Conservation (phyloP, 37 sponge, comb jelly and placozoan genomes). For the Oopsacas minuta region DNA sequence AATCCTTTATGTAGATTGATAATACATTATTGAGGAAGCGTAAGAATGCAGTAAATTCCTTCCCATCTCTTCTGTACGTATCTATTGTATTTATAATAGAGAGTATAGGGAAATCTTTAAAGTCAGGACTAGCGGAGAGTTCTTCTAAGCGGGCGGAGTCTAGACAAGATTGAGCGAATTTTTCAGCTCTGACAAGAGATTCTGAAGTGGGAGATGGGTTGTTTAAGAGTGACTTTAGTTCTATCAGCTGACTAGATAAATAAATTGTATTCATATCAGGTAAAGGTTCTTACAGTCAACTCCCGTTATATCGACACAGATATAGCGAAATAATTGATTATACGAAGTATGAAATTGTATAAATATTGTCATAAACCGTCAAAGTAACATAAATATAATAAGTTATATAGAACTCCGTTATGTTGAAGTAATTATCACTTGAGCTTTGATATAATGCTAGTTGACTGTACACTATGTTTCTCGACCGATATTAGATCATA, state of each 20-base stretch:
- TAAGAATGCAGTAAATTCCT: neutral
- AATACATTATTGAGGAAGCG: neutral
- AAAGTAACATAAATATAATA: too few relatives aligned
- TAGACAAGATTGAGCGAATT: neutral
- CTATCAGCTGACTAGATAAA: neutral
- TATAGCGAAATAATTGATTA: too few relatives aligned
- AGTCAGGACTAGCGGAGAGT: neutral
- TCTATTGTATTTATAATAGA: neutral
- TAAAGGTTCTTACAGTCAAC: neutral
- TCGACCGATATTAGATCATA: too few relatives aligned
- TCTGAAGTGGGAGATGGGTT: neutral
- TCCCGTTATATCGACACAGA: neutral
- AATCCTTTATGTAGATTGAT: neutral
- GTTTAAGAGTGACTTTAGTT: neutral
- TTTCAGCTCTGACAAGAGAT: neutral
- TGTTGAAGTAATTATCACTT: too few relatives aligned
- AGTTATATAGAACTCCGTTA: too few relatives aligned
- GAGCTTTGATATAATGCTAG: too few relatives aligned
- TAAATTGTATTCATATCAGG: neutral
- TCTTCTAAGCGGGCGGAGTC: neutral
- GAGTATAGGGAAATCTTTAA: neutral
- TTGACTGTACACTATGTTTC: too few relatives aligned
- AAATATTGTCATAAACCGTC: too few relatives aligned
- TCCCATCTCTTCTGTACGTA: neutral
- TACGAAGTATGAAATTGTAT: too few relatives aligned